These are phyloP conservation scores for Corella eumyota DNA, from an alignment of 23 tunicate species.

Conservation along the genomic window DNA sequence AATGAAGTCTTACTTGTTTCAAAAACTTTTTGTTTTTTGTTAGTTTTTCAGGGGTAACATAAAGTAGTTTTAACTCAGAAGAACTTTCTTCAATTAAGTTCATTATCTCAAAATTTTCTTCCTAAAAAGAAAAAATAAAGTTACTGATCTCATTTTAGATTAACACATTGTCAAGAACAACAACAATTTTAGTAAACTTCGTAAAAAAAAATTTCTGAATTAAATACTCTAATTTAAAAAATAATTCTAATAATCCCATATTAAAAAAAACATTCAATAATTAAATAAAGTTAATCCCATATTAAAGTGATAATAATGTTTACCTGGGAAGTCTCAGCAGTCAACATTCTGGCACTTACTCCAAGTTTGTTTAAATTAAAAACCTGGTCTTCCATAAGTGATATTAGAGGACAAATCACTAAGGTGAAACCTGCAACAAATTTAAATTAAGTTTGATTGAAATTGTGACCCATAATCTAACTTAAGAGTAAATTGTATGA, in stretches of 20 bases:
- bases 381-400: constrained; percentile 52
- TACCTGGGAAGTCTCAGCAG: constrained; percentile 18
- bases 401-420: constrained; percentile 39
- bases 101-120: constrained; percentile 19
- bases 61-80: constrained; percentile 37
- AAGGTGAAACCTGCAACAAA: constrained; percentile 21
- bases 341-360: constrained; percentile 19
- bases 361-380: constrained; percentile 10
- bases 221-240: too few species aligned
- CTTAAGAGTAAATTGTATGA: too few species aligned
- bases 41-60: constrained; percentile 69
- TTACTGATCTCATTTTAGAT: background rate
- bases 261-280: too few species aligned
- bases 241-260: too few species aligned
- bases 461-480: too few species aligned
- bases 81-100: constrained; percentile 11
- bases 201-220: too few species aligned
- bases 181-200: too few species aligned
- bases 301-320: background rate
- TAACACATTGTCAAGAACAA: background rate
- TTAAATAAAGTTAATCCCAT: too few species aligned
- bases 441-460: background rate
- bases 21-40: constrained; percentile 54
- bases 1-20: constrained; percentile 54
- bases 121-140: constrained; percentile 7